phyloP scores from a whole-genome alignment of 2,797 vertebrate genomes.

The Gadopsis bispinosus region DNA sequence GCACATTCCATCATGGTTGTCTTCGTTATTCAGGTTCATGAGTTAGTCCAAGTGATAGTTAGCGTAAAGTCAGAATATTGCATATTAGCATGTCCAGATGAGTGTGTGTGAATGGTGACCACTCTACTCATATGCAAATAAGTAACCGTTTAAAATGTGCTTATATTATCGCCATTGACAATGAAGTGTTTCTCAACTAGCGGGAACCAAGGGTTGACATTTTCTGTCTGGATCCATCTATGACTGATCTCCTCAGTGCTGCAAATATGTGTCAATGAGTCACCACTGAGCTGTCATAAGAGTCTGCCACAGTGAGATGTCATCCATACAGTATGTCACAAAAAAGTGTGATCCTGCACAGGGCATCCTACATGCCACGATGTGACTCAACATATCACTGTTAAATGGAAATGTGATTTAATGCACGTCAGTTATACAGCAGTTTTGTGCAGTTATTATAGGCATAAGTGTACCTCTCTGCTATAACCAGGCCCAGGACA shows the following conservation, averaged over 20 bases:
- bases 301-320: constrained; percentile 32
- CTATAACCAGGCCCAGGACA: not conserved
- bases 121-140: not conserved
- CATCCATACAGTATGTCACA: constrained; percentile 13
- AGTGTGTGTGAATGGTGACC: not conserved
- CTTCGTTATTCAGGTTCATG: constrained; percentile 10
- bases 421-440: not conserved
- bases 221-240: constrained; percentile 3
- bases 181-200: not conserved
- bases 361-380: not conserved
- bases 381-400: not conserved
- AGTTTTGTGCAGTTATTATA: not conserved
- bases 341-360: constrained; percentile 15
- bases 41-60: not conserved
- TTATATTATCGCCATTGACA: not conserved
- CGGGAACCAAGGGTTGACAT: constrained; percentile 16
- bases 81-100: not conserved
- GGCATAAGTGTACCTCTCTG: not conserved
- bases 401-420: not conserved
- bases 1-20: constrained; percentile 10
- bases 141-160: not conserved
- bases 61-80: constrained; percentile 19
- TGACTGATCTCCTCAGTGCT: constrained; percentile 19
- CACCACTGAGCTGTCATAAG: constrained; percentile 38
- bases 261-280: constrained; percentile 25